Percentiles rank a stretch among this genome's conserved stretches.
These are phyloP conservation scores for Cervus canadensis DNA, from an alignment of 2,113 vertebrate genomes.

Conservation along the genomic window DNA sequence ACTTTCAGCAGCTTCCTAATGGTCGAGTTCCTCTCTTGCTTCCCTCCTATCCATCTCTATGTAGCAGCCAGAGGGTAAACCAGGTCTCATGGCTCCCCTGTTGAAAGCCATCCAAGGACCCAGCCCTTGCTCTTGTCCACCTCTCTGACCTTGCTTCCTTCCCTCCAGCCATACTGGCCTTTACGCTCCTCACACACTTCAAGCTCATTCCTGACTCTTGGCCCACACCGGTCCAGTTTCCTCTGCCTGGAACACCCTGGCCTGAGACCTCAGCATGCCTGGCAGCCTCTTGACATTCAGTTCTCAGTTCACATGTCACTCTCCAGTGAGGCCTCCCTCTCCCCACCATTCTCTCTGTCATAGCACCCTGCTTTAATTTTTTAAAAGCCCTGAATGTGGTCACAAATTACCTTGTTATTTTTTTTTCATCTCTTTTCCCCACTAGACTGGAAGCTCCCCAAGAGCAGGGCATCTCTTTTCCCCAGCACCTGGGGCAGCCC, in stretches of 20 bases:
- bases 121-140: background rate
- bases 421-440: background rate
- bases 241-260: background rate
- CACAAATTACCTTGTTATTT: background rate
- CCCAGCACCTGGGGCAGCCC: background rate
- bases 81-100: rapidly evolving
- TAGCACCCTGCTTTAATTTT: background rate
- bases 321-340: background rate
- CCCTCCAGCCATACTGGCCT: background rate
- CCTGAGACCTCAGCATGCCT: background rate
- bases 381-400: background rate
- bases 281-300: background rate
- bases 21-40: background rate
- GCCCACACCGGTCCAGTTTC: background rate
- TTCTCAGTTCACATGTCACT: background rate
- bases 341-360: background rate
- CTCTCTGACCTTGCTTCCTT: background rate
- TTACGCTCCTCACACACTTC: background rate
- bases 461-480: background rate
- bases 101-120: background rate
- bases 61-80: background rate
- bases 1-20: background rate
- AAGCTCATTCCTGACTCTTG: background rate
- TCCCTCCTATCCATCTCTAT: background rate
- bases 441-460: no score